Evolutionary conservation across 2,888 invertebrate species (phyloP).

Genomic region (Strigamia transsilvanica): DNA sequence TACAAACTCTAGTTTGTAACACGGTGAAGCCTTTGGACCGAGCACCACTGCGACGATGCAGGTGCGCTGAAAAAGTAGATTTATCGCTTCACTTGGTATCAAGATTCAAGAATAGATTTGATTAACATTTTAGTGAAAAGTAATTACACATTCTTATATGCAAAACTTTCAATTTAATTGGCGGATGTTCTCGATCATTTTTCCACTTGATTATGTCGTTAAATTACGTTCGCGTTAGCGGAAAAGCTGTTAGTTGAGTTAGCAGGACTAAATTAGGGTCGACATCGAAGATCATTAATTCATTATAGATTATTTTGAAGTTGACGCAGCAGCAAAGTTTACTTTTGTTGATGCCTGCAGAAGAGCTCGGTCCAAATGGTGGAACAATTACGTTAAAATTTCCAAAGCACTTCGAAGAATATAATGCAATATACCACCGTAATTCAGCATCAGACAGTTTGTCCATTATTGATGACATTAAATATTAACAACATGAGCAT

Average conservation of each 20-base stretch:
- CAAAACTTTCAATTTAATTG: background rate
- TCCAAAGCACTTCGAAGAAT: too few species aligned
- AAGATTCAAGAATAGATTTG: slow-evolving; percentile 25
- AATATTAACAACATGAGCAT: too few species aligned
- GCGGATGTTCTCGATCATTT: background rate
- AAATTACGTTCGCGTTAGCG: background rate
- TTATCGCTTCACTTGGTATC: slow-evolving; percentile 9
- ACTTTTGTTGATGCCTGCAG: too few species aligned
- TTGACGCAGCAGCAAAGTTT: too few species aligned
- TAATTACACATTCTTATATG: background rate
- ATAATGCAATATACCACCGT: too few species aligned
- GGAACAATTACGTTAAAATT: too few species aligned
- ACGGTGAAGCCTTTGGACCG: background rate
- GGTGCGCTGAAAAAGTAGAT: slow-evolving; percentile 4
- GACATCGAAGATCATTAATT: too few species aligned
- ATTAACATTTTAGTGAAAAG: slow-evolving; percentile 26
- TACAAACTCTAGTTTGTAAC: slow-evolving; percentile 16
- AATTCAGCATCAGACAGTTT: too few species aligned
- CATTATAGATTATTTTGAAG: too few species aligned
- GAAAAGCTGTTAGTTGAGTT: background rate
- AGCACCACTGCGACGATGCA: background rate
- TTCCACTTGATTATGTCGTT: background rate
- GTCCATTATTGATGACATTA: too few species aligned
- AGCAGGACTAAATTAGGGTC: background rate
- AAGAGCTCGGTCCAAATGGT: too few species aligned